These are phyloP conservation scores for Trogon surrucura DNA, from an alignment of 2,113 vertebrate species.

Conservation along the genomic window DNA sequence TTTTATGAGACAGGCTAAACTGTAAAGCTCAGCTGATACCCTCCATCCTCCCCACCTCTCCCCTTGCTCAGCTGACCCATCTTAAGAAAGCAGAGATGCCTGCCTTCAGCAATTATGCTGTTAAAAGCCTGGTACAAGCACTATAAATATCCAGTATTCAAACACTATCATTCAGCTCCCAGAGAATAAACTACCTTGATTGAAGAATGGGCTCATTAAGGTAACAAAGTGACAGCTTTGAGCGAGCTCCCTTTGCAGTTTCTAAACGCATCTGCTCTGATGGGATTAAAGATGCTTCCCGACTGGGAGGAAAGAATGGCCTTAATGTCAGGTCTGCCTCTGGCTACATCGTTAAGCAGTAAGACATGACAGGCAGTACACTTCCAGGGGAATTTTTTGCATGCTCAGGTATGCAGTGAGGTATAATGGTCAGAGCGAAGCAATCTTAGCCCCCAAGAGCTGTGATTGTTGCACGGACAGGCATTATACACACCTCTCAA, in stretches of 20 bases:
- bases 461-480: background rate
- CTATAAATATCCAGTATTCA: slow-evolving; percentile 36
- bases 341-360: slow-evolving; percentile 42
- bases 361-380: background rate
- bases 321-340: slow-evolving; percentile 29
- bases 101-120: background rate
- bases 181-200: slow-evolving; percentile 30
- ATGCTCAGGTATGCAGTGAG: background rate
- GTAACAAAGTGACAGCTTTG: slow-evolving; percentile 26
- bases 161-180: background rate
- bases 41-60: background rate
- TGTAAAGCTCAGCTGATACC: background rate
- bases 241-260: slow-evolving; percentile 24
- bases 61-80: background rate
- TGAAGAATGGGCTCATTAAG: slow-evolving; percentile 51
- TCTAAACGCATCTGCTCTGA: slow-evolving; percentile 27
- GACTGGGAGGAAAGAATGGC: background rate
- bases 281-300: background rate
- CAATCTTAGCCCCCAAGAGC: background rate
- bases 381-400: background rate
- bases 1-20: background rate
- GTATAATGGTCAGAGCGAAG: background rate
- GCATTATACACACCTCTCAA: background rate
- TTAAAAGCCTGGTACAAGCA: background rate
- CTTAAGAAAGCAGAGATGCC: background rate